Conservation (phyloP, 1,140 invertebrate species). For the Panulirus ornatus region DNA sequence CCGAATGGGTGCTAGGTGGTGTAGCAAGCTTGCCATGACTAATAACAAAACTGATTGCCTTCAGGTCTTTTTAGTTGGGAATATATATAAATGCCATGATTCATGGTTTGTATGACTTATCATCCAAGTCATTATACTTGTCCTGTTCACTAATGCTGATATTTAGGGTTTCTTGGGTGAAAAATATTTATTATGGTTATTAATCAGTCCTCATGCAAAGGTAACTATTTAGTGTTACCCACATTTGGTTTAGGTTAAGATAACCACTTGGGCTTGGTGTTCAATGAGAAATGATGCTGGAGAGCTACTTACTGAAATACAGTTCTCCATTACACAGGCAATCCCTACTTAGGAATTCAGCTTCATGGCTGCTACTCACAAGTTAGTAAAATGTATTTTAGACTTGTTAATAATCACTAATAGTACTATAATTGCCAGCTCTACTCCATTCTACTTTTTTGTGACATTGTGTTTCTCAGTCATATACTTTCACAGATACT, state of each 20-base stretch:
- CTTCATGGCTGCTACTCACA: conserved; percentile 72
- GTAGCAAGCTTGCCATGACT: conserved; percentile 63
- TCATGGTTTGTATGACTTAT: not conserved
- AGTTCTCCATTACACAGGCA: conserved; percentile 37
- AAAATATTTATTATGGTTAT: conserved; percentile 36
- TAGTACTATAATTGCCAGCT: conserved; percentile 69
- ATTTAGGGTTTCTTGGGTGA: conserved; percentile 40
- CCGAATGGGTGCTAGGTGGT: conserved; percentile 70
- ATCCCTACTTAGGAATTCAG: conserved; percentile 50
- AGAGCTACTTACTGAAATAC: not conserved
- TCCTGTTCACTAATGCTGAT: not conserved
- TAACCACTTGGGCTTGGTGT: conserved; percentile 29
- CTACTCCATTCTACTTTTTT: conserved; percentile 61
- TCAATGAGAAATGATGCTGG: conserved; percentile 32
- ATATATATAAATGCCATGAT: not conserved
- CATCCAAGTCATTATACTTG: not conserved
- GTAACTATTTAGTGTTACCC: conserved; percentile 44
- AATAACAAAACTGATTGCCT: conserved; percentile 9
- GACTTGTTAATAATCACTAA: conserved; percentile 71
- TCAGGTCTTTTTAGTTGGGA: not conserved
- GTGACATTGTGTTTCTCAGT: conserved; percentile 49
- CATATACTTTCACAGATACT: conserved; percentile 58
- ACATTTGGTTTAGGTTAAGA: conserved; percentile 28
- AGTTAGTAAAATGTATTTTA: conserved; percentile 67
- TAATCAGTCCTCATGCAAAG: conserved; percentile 44